Base-by-base conservation (phyloP, 2,797 vertebrate genomes). In the Pseudomugil tenellus region DNA sequence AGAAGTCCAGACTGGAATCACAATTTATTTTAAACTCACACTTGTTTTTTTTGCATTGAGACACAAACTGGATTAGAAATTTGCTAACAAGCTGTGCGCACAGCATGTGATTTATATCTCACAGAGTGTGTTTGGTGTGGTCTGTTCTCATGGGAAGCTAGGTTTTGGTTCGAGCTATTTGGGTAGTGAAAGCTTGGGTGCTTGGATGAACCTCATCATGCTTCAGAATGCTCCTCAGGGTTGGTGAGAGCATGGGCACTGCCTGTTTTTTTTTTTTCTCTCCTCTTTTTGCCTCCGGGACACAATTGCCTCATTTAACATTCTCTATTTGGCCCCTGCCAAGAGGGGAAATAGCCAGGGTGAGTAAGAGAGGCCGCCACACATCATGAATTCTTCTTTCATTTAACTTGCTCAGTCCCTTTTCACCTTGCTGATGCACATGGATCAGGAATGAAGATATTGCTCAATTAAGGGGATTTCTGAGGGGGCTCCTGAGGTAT, bases 251-350 rank as follows among this genome's bases (percentile, higher is more conserved):
- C 87, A 88, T 74, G 73, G 85, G 67, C 70, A 85, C 84, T 80
- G 83, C 75, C 74, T 84, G 81, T 61, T 58, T 81, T 62, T 29
- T 56, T 64, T 68, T 56, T 68, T 63, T 67, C 71, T 59, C 75
- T 75, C 82, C 71, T 88, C 69, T 82, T 90, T 91, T 89, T 93
- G 91, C 91, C 93, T 91, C 77, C 72, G 80, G 92, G 92, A 95
- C 92, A 93, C 91, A 92, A 92, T 94, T 90, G 91, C 93, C 92
- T 94, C 93, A 92, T 93, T 94, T 94, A 94, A 92, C 93, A 94
- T 93, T 95, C 91, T 90, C 89, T 92, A 91, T 93, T 93, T 94
- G 93, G 92, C 91, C 92, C 84, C 85, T 91, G 91, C 92, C 91
- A 91, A 90, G 92, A 92, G 90, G 83, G 91, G 92, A 92, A 92